Base-by-base conservation (phyloP, 2,888 invertebrate species). In the Thereva nobilitata region DNA sequence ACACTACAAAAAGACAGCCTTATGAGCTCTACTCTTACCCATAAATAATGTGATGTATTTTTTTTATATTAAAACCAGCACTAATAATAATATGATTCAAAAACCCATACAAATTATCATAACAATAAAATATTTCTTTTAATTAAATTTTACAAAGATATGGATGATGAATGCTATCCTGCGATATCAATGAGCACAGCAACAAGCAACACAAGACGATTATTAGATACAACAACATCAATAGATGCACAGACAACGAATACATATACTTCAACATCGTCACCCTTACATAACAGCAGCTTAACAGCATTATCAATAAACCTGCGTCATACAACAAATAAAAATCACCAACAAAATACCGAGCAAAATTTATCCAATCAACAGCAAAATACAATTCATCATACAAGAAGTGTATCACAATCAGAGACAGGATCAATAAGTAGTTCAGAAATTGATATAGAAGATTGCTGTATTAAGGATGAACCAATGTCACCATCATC, bases 111-210 rank as follows among this genome's bases (percentile, higher is more conserved):
- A 55, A 8, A 23, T 35, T n/a, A n/a, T n/a, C n/a, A n/a, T n/a
- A n/a, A n/a, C 23, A 8, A 10, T 34, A 23, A 5, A 35, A 41
- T 37, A 35, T 12, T 45, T 47, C 7, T n/a, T 52, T 12, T 38
- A 12, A 64, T 10, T 23, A 23, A 10, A 41, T 42, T 10, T n/a
- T 63, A 56, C 44, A 5, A 82, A 93, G 94, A 94, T 76, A 91
- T 93, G 89, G 94, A 94, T 80, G 93, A 93, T 75, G 93, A 94
- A 78, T 92, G 92, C 79, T 93, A 91, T 81, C 91, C 91, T 67
- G 87, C 89, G 67, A 91, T 92, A 77, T 88, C 92, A 70, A 87
- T 92, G 78, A 86, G 85, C 74, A 82, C 84, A 64, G 84, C 85
- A 34, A 83, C 85, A 67, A 83, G 80, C 70, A 80, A 79, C 70